Evolutionary conservation across 2,888 invertebrate genomes (phyloP).

Genomic region (Cephus sareptanus): DNA sequence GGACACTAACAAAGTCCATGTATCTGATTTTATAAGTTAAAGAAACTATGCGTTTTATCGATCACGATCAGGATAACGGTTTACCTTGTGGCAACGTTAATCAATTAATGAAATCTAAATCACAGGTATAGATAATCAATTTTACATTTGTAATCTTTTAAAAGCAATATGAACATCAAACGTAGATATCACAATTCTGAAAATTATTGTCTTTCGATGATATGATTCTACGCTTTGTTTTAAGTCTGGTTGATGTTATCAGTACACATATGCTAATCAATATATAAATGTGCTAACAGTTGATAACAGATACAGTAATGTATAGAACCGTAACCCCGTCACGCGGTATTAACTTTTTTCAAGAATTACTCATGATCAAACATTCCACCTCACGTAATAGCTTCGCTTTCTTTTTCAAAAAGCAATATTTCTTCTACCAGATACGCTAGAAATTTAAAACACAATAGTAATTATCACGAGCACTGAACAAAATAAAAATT

Average conservation of each 20-base stretch:
- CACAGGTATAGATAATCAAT: no score
- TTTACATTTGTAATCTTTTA: background rate
- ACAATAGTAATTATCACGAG: background rate
- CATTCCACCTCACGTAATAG: no score
- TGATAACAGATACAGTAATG: background rate
- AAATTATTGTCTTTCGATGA: background rate
- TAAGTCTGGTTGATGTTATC: background rate
- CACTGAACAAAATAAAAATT: background rate
- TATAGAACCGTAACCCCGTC: background rate
- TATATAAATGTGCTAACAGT: background rate
- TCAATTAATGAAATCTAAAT: no score
- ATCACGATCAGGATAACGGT: no score
- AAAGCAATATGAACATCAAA: background rate
- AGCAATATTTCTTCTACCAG: background rate
- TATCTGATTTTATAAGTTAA: background rate
- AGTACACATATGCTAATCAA: background rate
- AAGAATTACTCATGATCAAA: no score
- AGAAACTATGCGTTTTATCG: background rate
- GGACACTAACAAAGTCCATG: background rate
- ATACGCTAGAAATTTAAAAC: background rate
- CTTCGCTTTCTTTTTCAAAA: background rate
- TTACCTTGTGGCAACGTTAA: no score
- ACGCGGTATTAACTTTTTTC: background rate
- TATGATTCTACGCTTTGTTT: background rate
- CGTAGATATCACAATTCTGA: background rate